Evolutionary conservation across 2,888 invertebrate species (phyloP), one percentile per base, ranked within the genome.

Genomic region (Gymnocheta viridis): DNA sequence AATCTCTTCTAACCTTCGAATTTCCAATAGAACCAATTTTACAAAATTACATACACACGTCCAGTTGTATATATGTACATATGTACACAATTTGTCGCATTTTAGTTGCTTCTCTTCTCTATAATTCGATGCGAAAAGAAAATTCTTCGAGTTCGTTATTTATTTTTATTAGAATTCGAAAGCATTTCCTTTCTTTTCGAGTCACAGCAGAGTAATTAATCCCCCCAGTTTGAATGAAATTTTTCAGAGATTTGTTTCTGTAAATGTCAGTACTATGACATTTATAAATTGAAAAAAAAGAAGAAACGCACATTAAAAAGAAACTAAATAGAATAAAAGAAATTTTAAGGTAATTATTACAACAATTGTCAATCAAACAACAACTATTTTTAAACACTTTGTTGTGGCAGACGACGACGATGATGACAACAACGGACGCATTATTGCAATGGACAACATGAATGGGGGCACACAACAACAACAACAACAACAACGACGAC

Each of bases 301-400:
- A 17, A 62, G 19, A 41, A 32, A 49, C 2, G 14, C 6, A 14
- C 12, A 35, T 1, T 17, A 35, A 32, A 24, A 17, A 24, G 4
- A 60, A 60, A 60, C 19, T 17, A 32, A 10, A 32, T 27, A 7
- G 1, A 6, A 58, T 49, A 41, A 32, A 19, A 66, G 41, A 58
- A 64, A 72, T 22, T 44, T 58, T 73, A 49, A 73, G 80, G 66
- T 80, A 66, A 77, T 69, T 77, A 80, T 58, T 73, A 72, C 49
- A 80, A 58, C 72, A 80, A 58, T 72, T 73, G 80, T 72, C 72
- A 66, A 72, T 80, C 67, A 60, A 69, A 69, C 56, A 72, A 49
- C 62, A 24, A 54, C 51, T 35, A 49, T 60, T 38, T 54, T 56
- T 56, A 64, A 72, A 38, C 35, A 72, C 54, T 64, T 72, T 54